A percentile compares a stretch with the other conserved stretches of the same genome.
These are phyloP conservation scores for Chaetodon auriga DNA, from an alignment of 2,113 vertebrate species.

Conservation along the genomic window DNA sequence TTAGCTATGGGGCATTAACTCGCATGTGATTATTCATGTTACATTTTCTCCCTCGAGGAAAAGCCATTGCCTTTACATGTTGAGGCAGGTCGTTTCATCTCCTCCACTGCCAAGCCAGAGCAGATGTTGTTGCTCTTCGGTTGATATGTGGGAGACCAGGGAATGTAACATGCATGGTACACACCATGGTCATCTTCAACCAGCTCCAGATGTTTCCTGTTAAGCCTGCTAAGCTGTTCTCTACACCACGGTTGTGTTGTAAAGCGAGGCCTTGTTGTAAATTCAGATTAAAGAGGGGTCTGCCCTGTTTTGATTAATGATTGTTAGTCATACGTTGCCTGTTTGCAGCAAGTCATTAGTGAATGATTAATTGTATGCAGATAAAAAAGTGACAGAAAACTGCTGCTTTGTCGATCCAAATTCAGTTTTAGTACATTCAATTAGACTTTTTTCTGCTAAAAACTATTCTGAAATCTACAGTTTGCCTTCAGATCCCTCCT, in stretches of 20 bases:
- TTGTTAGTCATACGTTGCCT: conserved; percentile 25
- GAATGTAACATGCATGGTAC: conserved; percentile 55
- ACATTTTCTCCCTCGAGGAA: conserved; percentile 23
- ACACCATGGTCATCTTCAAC: conserved; percentile 44
- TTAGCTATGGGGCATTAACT: conserved; percentile 33
- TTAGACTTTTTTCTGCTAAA: background rate
- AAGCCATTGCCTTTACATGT: conserved; percentile 31
- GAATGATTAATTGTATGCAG: background rate
- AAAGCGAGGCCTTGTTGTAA: conserved; percentile 50
- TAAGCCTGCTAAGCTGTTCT: conserved; percentile 44
- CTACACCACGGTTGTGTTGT: conserved; percentile 29
- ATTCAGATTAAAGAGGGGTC: conserved; percentile 33
- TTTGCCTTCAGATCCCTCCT: conserved; percentile 13
- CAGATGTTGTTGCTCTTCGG: conserved; percentile 67
- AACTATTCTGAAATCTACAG: background rate
- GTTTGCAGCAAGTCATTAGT: conserved; percentile 8
- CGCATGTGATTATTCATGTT: conserved; percentile 17
- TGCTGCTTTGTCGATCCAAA: conserved; percentile 9
- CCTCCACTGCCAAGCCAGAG: conserved; percentile 27
- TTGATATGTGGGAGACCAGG: conserved; percentile 58
- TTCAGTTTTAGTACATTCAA: background rate
- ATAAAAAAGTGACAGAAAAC: background rate
- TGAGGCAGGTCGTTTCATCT: conserved; percentile 42
- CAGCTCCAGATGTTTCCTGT: conserved; percentile 81
- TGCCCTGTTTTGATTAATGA: conserved; percentile 24